These are phyloP conservation scores for Camponotus fellah DNA, from an alignment of 2,888 invertebrate genomes.

Conservation along the genomic window DNA sequence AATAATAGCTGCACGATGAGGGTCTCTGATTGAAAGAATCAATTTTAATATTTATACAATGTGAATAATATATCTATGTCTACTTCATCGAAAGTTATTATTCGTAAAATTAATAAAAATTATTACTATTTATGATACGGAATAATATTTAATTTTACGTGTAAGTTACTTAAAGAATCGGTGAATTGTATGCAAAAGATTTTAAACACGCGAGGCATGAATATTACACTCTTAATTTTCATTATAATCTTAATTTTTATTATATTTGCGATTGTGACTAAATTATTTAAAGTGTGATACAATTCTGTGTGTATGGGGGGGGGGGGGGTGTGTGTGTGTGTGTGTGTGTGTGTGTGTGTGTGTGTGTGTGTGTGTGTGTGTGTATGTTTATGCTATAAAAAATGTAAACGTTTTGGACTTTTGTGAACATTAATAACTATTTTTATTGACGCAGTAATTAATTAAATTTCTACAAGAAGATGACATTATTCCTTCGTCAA, in stretches of 20 bases:
- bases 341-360: no score
- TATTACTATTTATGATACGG: neutral
- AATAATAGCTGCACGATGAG: conserved; percentile 73
- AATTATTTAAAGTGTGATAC: neutral
- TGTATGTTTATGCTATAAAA: neutral
- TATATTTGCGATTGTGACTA: neutral
- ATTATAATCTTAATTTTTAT: neutral
- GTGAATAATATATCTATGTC: neutral
- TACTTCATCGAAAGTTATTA: conserved; percentile 1
- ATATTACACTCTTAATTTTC: neutral
- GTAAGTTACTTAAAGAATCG: neutral
- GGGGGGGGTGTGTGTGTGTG: no score
- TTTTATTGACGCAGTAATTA: neutral
- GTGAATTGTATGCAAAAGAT: neutral
- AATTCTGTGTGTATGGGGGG: neutral
- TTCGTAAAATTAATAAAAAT: conserved; percentile 5
- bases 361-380: no score
- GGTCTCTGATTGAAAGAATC: conserved; percentile 52
- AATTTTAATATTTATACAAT: conserved; percentile 67
- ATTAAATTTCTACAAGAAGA: conserved; percentile 1
- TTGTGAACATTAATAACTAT: neutral
- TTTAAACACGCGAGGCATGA: neutral
- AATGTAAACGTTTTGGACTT: neutral
- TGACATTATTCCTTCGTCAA: neutral
- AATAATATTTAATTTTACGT: conserved; percentile 15